These are phyloP conservation scores for Cheilosia soror DNA, from an alignment of 2,888 invertebrate genomes.

Conservation along the genomic window DNA sequence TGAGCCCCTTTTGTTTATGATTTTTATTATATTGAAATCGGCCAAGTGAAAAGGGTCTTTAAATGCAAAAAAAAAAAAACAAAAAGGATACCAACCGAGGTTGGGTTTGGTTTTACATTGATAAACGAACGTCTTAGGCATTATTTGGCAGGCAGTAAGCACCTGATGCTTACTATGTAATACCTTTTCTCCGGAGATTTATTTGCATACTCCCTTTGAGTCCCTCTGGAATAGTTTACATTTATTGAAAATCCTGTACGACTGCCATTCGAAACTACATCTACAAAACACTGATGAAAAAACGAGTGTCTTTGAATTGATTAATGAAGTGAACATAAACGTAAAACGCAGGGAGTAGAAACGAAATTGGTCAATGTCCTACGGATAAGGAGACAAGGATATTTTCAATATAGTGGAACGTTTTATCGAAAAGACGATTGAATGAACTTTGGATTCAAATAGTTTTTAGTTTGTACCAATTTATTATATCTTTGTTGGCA, in stretches of 20 bases:
- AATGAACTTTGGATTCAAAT: too few relatives aligned
- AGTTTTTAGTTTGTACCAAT: too few relatives aligned
- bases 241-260: constrained; percentile 29
- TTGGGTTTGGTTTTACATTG: constrained; percentile 57
- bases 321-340: constrained; percentile 44
- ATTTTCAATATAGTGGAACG: constrained; percentile 31
- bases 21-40: constrained; percentile 69
- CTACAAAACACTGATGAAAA: not conserved
- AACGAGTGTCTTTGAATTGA: constrained; percentile 37
- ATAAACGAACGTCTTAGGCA: constrained; percentile 40
- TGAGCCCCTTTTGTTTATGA: constrained; percentile 72
- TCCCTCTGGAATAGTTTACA: constrained; percentile 4
- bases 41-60: constrained; percentile 53
- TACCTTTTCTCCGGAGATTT: constrained; percentile 36
- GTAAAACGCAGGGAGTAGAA: constrained; percentile 30
- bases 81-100: constrained; percentile 2
- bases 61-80: constrained; percentile 31
- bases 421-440: constrained; percentile 21
- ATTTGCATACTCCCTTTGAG: not conserved
- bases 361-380: constrained; percentile 1
- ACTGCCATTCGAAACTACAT: constrained; percentile 27
- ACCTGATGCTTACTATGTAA: constrained; percentile 56
- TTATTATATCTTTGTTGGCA: too few relatives aligned
- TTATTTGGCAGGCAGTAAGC: constrained; percentile 47
- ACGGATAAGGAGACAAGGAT: not conserved